Evolutionary conservation across 2,113 vertebrate genomes (phyloP), one percentile per base, ranked within the genome.

Genomic region (Aptenodytes patagonicus): DNA sequence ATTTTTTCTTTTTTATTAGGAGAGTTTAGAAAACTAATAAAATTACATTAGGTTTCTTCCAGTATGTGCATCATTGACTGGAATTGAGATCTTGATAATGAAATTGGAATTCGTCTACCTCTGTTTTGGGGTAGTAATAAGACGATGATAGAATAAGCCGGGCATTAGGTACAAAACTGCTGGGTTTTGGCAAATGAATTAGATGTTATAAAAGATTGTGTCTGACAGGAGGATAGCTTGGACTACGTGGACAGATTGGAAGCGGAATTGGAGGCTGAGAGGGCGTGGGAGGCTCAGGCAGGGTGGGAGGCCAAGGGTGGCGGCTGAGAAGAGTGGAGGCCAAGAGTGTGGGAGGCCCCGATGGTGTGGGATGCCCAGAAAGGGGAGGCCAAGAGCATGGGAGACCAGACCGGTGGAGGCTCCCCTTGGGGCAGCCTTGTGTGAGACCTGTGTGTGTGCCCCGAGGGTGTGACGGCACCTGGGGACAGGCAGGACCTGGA

Each of bases 11-110:
- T 65, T 78, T 11, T 66, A 51, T 61, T 77, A 55, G 52, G 51
- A 52, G 34, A 89, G 47, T 81, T 68, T 81, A 75, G 69, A 62
- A 78, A 92, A 93, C 60, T 47, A 87, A 90, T 72, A 55, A 44
- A 68, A 86, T 95, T 73, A 81, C 1, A 0, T 40, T 26, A 52
- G 76, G 38, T 42, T 77, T 81, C 86, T 80, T 92, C 80, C 92
- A 86, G 83, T 70, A 40, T 69, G 84, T 88, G 69, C 32, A 4
- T 93, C 90, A 92, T 6, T 96, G 90, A 85, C 90, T 77, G 93
- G 93, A 95, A 94, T 5, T 22, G 25, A 73, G 90, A 24, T 38
- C 75, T 49, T 34, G 55, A 21, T 94, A 93, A 95, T 83, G 92
- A 90, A 83, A 95, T 93, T 94, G 90, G 76, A 83, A 61, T 86